phyloP scores from a whole-genome alignment of 2,797 vertebrate genomes.

The Sylvia borin region DNA sequence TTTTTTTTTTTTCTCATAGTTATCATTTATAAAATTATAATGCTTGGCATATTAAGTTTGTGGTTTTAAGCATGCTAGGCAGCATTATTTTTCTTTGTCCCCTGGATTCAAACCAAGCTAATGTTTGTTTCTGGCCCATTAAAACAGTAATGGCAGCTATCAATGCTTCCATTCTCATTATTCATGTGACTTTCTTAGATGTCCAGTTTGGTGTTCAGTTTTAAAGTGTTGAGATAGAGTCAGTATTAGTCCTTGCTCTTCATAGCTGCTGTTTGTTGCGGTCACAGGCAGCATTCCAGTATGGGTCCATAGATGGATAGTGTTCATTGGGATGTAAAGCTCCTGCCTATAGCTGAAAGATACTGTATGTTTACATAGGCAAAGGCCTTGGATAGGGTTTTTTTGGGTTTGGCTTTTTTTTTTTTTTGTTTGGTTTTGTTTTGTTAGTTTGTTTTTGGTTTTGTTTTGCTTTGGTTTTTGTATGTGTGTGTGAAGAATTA shows the following conservation, averaged over 20 bases:
- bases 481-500: background rate
- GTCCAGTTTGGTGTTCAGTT: background rate
- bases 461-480: background rate
- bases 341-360: background rate
- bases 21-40: background rate
- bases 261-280: background rate
- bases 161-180: background rate
- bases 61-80: background rate
- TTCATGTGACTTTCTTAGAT: background rate
- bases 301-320: background rate
- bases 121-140: slow-evolving; percentile 20
- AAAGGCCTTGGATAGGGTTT: background rate
- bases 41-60: background rate
- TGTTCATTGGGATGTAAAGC: background rate
- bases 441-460: background rate
- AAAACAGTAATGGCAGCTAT: background rate
- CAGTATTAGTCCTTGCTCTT: background rate
- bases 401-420: background rate
- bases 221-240: background rate
- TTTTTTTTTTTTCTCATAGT: background rate
- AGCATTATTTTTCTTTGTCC: background rate
- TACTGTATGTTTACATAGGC: background rate
- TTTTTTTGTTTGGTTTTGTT: background rate
- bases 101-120: background rate
- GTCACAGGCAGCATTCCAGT: background rate